Evolutionary conservation across 2,113 vertebrate species (phyloP), one percentile per base, ranked within the genome.

Genomic region (Dicerorhinus sumatrensis): DNA sequence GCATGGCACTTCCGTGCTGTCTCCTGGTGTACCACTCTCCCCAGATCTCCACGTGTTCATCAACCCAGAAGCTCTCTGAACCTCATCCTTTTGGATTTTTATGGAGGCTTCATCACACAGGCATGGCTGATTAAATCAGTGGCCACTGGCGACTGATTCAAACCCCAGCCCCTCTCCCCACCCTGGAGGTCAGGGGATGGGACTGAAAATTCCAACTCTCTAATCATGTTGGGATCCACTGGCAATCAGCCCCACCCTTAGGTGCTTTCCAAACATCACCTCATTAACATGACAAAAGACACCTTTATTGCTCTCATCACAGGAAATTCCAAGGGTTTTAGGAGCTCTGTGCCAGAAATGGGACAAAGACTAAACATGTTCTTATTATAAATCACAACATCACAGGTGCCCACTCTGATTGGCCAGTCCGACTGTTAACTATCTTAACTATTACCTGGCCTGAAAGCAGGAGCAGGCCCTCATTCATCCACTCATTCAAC

Each of bases 1-100:
- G 6, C 4, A 20, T 18, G 21, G 42, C 2, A 36, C 54, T 27
- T 12, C 70, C 48, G 4, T 2, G 2, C 8, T 10, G 4, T 33
- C 70, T 31, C 62, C 62, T 29, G 6, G n/a, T 0, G 11, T 17
- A 9, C n/a, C 33, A 3, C 33, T 8, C 16, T 13, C 60, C 16
- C 46, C 60, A 39, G 3, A 21, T 23, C 48, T 10, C 60, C 46
- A 16, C 1, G 17, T 6, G n/a, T 14, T 79, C 46, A 36, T 25
- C 88, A 67, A 3, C 60, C 73, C 6, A 21, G 75, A 39, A 65
- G 75, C 25, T 39, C 75, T 21, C 17, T 54, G 51, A 9, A 21
- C 6, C 60, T 0, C 6, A 33, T 39, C 60, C 75, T 31, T 39
- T 13, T 16, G 60, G 75, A 60, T 9, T 65, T 84, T 67, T 11